A percentile compares a stretch with the other conserved stretches of the same genome.
phyloP scores from a whole-genome alignment of 64 coral and sea anemone species.

The Montipora sp. region DNA sequence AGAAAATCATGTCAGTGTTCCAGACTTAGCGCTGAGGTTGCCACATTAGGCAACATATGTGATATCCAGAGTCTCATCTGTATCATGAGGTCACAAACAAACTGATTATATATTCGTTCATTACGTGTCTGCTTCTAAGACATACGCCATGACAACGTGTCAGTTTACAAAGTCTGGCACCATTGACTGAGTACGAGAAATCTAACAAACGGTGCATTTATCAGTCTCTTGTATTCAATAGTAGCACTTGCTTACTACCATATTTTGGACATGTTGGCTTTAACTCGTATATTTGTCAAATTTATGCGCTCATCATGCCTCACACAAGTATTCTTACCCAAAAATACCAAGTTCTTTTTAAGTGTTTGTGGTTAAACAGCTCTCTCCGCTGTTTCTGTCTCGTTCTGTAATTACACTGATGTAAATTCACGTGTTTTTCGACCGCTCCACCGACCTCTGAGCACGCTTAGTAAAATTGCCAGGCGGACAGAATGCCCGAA shows the following conservation, averaged over 20 bases:
- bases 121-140: too few species aligned
- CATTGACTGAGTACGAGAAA: slow-evolving; percentile 60
- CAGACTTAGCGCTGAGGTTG: too few species aligned
- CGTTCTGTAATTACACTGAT: background rate
- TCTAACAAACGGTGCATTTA: slow-evolving; percentile 73
- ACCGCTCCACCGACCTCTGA: too few species aligned
- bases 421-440: slow-evolving; percentile 4
- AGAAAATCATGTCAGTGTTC: background rate
- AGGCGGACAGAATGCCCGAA: background rate
- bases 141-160: background rate
- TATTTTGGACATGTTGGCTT: background rate
- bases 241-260: slow-evolving; percentile 70
- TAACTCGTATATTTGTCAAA: background rate
- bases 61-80: too few species aligned
- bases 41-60: too few species aligned
- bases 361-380: background rate
- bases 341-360: background rate
- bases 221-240: slow-evolving; percentile 60
- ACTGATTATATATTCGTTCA: too few species aligned
- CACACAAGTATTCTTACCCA: background rate
- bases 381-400: background rate
- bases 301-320: background rate
- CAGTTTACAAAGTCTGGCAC: background rate
- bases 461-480: background rate
- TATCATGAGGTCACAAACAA: too few species aligned